Evolutionary conservation across 2,113 vertebrate species (phyloP).

Genomic region (Cavia porcellus): DNA sequence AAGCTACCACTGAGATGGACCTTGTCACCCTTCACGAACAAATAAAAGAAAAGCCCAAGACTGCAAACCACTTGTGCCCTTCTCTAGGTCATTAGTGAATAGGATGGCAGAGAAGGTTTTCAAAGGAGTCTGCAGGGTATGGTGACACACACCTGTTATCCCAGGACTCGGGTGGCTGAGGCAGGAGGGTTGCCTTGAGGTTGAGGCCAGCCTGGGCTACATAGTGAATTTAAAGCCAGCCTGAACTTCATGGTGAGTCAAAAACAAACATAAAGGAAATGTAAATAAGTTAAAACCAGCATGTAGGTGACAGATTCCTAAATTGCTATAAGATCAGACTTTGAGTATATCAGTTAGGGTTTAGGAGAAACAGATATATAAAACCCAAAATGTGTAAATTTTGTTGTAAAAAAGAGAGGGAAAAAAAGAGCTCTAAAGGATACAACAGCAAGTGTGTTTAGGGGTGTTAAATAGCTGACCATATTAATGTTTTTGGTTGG

Average conservation of each 20-base stretch:
- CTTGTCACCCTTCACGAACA: neutral
- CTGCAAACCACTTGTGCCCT: neutral
- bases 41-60: neutral
- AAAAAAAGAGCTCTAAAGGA: too few species aligned
- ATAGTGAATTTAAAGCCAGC: neutral
- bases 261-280: neutral
- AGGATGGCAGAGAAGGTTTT: neutral
- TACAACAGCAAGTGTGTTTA: too few species aligned
- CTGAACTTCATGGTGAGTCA: neutral
- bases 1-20: neutral
- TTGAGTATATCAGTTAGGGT: too few species aligned
- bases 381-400: too few species aligned
- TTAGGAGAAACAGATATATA: too few species aligned
- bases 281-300: neutral
- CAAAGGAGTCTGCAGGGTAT: neutral
- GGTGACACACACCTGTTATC: neutral
- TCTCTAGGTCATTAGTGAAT: neutral
- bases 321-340: neutral
- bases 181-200: neutral
- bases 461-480: too few species aligned
- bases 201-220: neutral
- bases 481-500: too few species aligned
- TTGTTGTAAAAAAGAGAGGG: too few species aligned
- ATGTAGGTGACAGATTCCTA: neutral
- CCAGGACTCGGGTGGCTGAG: neutral